Evolutionary conservation across 2,797 vertebrate genomes (phyloP), one percentile per base, ranked within the genome.

Genomic region (Bufotes viridis): DNA sequence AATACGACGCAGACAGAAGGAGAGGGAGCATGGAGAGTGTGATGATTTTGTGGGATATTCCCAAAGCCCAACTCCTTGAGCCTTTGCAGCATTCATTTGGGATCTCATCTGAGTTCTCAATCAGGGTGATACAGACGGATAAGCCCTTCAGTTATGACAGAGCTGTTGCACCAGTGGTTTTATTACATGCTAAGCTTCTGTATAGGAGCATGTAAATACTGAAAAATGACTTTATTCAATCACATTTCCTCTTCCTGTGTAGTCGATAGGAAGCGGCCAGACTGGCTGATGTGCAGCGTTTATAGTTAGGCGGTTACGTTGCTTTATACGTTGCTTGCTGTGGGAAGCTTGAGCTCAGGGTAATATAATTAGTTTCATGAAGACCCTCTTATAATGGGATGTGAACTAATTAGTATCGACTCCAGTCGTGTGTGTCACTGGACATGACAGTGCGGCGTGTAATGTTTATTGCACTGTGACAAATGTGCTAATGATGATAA

Each of bases 281-380:
- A 57, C 42, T 51, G 22, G 60, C 74, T 22, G 26, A 67, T 18
- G 14, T 3, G 24, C 6, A 67, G 75, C n/a, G 67, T 34, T 78
- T 12, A 67, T 67, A 70, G 26, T 78, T 78, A 74, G 53, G 49
- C 22, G 42, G 29, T 49, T 60, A 58, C 65, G 13, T 87, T 87
- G 72, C 22, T 58, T 26, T 1, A 49, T 74, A 51, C 69, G 13
- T 24, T 29, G 67, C 79, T 81, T 61, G 8, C 34, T 81, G 69
- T 29, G 75, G 61, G 75, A 74, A 70, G 29, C 53, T 53, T 72
- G 29, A 49, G 22, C 55, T 42, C 22, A 53, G 22, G 67, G 69
- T 65, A 86, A 86, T 78, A 10, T 57, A 86, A 86, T 78, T 74
- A 74, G 78, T 57, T 81, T 87, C 9, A 81, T 81, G n/a, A 63